phyloP scores from a whole-genome alignment of 2,797 vertebrate genomes.

The Enteromius anoplus region DNA sequence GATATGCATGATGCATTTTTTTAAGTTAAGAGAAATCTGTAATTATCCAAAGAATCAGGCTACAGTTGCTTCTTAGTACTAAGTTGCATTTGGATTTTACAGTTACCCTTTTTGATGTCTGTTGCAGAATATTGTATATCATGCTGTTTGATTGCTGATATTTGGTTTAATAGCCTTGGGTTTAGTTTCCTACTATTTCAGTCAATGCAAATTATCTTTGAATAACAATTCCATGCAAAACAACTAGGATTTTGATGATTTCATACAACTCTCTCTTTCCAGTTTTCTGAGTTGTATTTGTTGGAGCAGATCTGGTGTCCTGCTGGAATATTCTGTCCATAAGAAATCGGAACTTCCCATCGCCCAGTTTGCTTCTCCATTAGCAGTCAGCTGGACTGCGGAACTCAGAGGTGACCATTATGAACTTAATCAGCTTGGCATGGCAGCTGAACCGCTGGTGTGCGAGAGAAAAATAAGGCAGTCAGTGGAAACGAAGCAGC shows the following conservation, averaged over 20 bases:
- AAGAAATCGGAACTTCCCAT: constrained; percentile 38
- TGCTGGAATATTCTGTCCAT: constrained; percentile 46
- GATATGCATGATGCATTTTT: neutral
- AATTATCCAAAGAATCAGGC: neutral
- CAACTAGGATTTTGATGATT: neutral
- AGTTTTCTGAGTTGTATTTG: constrained; percentile 31
- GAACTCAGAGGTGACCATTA: constrained; percentile 48
- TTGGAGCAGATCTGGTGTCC: constrained; percentile 39
- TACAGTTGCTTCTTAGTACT: neutral
- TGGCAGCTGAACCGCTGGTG: constrained; percentile 31
- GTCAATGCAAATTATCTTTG: neutral
- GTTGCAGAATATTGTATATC: neutral
- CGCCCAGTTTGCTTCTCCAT: constrained; percentile 37
- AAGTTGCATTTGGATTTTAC: neutral
- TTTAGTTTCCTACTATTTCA: neutral
- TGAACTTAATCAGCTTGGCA: constrained; percentile 48
- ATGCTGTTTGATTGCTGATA: constrained; percentile 5
- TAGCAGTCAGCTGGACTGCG: constrained; percentile 48
- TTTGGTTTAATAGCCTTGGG: neutral
- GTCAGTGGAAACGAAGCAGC: constrained; percentile 22
- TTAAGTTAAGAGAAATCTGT: neutral
- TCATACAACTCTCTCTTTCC: constrained; percentile 6
- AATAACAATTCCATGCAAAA: constrained; percentile 12
- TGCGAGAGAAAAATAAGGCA: constrained; percentile 43
- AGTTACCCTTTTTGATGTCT: neutral